Evolutionary conservation across 2,888 invertebrate genomes (phyloP).

Genomic region (Apodemia mormo): DNA sequence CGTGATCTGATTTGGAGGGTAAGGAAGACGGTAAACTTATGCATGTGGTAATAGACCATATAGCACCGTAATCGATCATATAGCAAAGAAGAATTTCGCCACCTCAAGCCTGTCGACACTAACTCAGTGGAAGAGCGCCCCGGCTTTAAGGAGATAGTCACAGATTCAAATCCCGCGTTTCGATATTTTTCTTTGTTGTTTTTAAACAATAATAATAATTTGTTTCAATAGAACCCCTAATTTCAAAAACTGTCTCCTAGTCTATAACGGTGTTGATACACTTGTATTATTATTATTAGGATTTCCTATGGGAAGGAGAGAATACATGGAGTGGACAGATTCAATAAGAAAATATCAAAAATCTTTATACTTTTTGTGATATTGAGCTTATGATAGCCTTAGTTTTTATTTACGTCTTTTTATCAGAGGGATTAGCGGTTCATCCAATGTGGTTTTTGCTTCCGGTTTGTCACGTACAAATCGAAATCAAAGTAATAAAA

Average conservation of each 20-base stretch:
- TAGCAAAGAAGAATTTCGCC: no score
- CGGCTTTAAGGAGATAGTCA: no score
- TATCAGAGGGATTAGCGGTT: neutral
- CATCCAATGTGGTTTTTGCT: neutral
- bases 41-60: no score
- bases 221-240: neutral
- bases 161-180: no score
- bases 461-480: neutral
- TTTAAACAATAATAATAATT: no score
- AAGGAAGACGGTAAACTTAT: no score
- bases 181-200: no score
- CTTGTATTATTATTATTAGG: slow-evolving; percentile 5
- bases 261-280: neutral
- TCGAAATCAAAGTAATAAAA: neutral
- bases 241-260: neutral
- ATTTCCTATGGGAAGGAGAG: slow-evolving; percentile 4
- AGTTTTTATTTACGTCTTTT: neutral
- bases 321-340: slow-evolving; percentile 8
- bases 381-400: neutral
- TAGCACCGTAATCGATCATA: no score
- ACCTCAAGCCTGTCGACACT: no score
- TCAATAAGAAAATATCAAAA: slow-evolving; percentile 3
- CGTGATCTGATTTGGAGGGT: no score
- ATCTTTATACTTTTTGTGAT: neutral
- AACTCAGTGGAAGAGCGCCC: no score